Percentiles rank a stretch among this genome's conserved stretches.
These are phyloP conservation scores for Platyura marginata DNA, from an alignment of 1,140 invertebrate genomes.

Conservation along the genomic window DNA sequence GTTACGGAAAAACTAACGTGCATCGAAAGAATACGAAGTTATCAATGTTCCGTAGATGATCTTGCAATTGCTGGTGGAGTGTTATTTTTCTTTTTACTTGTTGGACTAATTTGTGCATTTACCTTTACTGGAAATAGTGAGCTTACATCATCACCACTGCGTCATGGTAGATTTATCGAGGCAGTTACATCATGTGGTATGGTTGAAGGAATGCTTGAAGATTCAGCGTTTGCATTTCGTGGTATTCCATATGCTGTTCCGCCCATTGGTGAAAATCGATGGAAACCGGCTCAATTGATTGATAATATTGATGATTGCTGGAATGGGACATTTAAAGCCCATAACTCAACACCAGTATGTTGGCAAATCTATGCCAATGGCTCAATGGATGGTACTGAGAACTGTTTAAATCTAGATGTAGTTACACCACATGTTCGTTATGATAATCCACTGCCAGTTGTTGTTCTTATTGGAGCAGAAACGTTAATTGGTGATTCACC, in stretches of 20 bases:
- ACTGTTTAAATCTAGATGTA: conserved; percentile 65
- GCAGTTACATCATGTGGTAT: conserved; percentile 58
- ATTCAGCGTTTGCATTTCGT: conserved; percentile 58
- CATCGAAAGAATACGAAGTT: conserved; percentile 14
- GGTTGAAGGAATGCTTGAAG: conserved; percentile 55
- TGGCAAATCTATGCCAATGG: conserved; percentile 45
- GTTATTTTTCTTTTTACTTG: conserved; percentile 37
- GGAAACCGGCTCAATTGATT: conserved; percentile 46
- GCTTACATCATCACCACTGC: conserved; percentile 28
- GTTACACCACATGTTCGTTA: conserved; percentile 54
- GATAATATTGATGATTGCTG: conserved; percentile 54
- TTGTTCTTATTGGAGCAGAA: conserved; percentile 64
- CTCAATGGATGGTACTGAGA: conserved; percentile 45
- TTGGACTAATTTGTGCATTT: conserved; percentile 42
- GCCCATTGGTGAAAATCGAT: conserved; percentile 47
- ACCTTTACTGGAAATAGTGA: conserved; percentile 30
- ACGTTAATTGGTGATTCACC: conserved; percentile 53
- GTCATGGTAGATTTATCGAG: conserved; percentile 46
- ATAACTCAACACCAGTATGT: conserved; percentile 43
- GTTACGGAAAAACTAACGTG: conserved; percentile 8
- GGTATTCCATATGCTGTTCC: conserved; percentile 75
- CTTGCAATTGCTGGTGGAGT: conserved; percentile 28
- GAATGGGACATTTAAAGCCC: conserved; percentile 51
- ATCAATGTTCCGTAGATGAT: conserved; percentile 28
- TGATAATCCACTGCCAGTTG: conserved; percentile 53